Evolutionary conservation across 2,888 invertebrate species (phyloP).

Genomic region (Apeira syringaria): DNA sequence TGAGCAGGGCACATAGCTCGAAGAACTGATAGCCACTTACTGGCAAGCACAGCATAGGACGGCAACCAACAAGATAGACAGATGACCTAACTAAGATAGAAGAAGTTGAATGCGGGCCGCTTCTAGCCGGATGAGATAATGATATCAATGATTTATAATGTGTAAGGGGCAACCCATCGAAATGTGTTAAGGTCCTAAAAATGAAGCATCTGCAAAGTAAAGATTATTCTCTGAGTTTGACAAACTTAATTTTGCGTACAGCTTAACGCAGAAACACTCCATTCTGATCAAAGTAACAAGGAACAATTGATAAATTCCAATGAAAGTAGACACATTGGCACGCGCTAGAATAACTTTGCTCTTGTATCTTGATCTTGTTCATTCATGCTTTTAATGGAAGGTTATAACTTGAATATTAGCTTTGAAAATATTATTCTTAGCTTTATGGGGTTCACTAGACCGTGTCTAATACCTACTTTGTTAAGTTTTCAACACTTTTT

Average conservation of each 20-base stretch:
- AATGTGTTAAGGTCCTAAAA: conserved; percentile 3
- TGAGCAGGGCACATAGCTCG: too few relatives aligned
- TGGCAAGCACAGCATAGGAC: too few relatives aligned
- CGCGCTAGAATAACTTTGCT: conserved; percentile 10
- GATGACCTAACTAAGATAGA: too few relatives aligned
- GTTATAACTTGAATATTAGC: conserved; percentile 14
- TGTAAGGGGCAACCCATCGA: too few relatives aligned
- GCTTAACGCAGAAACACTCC: conserved; percentile 2
- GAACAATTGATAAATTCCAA: conserved; percentile 9
- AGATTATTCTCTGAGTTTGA: conserved; percentile 21
- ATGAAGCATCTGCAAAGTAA: conserved; percentile 23
- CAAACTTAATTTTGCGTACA: conserved; percentile 11
- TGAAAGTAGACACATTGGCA: conserved; percentile 7
- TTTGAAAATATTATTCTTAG: conserved; percentile 8
- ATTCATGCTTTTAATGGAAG: conserved; percentile 21
- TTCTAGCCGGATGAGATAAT: too few relatives aligned
- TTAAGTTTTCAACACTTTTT: conserved; percentile 13
- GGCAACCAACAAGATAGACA: too few relatives aligned
- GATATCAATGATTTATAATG: too few relatives aligned
- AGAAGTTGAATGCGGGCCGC: too few relatives aligned
- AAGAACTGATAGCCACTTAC: too few relatives aligned
- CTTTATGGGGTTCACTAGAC: conserved; percentile 13
- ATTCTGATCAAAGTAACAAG: conserved; percentile 2
- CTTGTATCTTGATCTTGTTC: conserved; percentile 14
- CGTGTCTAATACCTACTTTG: conserved; percentile 1